Evolutionary conservation across 2,797 vertebrate genomes (phyloP), one percentile per base, ranked within the genome.

Genomic region (Glyptemys insculpta): DNA sequence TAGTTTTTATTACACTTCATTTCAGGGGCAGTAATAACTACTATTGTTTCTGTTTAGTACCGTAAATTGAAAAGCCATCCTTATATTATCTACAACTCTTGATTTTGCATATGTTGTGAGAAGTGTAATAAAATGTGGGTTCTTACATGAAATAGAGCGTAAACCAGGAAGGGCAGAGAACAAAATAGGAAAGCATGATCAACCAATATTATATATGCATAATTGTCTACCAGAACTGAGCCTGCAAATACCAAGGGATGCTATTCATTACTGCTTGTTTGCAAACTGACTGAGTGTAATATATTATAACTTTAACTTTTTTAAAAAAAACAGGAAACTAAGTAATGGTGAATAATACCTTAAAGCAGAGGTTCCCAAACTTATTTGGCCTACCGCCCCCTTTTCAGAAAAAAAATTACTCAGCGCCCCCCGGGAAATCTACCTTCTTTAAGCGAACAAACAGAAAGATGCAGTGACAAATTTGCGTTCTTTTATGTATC

Each of bases 1-100:
- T 86, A 72, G 5, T 91, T 85, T 85, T 88, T 91, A 91, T 96
- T 93, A 81, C 37, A 54, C 0, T 85, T 93, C 81, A 91, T 12
- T 87, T 76, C 80, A 91, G 85, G 81, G n/a, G 78, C 49, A 74
- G 54, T 85, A 85, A 89, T 81, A 79, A 37, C 29, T 78, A 37
- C 29, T 88, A 52, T 14, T 76, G 56, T 65, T 78, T 83, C 59
- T 68, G 62, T 76, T 89, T 76, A 53, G 57, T 83, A 93, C 72
- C n/a, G 5, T 52, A 54, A 79, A 44, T 34, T 86, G 44, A 52
- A 94, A 93, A 91, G 56, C 12, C 62, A 53, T 19, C n/a, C 4
- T 1, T 29, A 16, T 83, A 5, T 82, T 80, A 89, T 21, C 29
- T 44, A 53, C 34, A 86, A 44, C 74, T 47, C 79, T 68, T 7